Conservation (phyloP, 2,797 vertebrate genomes). For the Oryzias dopingdopingensis region DNA sequence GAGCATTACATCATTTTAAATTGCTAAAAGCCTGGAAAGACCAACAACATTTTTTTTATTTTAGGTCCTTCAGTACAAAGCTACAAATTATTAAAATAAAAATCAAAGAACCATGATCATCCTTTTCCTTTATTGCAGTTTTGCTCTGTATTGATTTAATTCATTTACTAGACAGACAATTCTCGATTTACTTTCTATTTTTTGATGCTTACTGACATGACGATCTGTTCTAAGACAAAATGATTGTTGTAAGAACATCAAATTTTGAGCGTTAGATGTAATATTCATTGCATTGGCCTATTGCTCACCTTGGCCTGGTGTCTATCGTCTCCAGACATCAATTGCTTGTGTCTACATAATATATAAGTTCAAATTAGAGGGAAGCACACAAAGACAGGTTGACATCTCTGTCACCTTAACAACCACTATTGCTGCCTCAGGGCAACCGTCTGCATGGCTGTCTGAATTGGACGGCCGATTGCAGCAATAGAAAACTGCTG, state of each 20-base stretch:
- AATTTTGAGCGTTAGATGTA: slow-evolving; percentile 4
- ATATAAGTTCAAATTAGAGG: slow-evolving; percentile 10
- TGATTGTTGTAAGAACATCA: slow-evolving; percentile 7
- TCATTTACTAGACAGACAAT: neutral
- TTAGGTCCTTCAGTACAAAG: neutral
- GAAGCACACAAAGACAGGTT: slow-evolving; percentile 12
- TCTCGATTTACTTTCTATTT: neutral
- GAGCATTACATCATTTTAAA: too few relatives aligned
- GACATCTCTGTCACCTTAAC: slow-evolving; percentile 28
- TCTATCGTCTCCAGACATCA: neutral
- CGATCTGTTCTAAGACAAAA: neutral
- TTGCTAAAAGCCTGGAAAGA: too few relatives aligned
- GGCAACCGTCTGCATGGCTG: slow-evolving; percentile 20
- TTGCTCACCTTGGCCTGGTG: slow-evolving; percentile 3
- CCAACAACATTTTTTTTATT: too few relatives aligned
- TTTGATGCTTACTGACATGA: slow-evolving; percentile 2
- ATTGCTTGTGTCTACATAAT: slow-evolving; percentile 6
- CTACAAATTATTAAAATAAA: neutral
- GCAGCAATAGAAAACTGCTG: slow-evolving; percentile 19
- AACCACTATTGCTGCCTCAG: neutral
- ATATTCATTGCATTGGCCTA: slow-evolving; percentile 2
- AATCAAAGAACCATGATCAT: neutral
- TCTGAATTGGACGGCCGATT: neutral
- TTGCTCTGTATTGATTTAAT: neutral
- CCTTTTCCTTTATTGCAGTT: slow-evolving; percentile 1